A percentile compares a stretch with the other conserved stretches of the same genome.
These are phyloP conservation scores for Catharus ustulatus DNA, from an alignment of 2,797 vertebrate species.

Conservation along the genomic window DNA sequence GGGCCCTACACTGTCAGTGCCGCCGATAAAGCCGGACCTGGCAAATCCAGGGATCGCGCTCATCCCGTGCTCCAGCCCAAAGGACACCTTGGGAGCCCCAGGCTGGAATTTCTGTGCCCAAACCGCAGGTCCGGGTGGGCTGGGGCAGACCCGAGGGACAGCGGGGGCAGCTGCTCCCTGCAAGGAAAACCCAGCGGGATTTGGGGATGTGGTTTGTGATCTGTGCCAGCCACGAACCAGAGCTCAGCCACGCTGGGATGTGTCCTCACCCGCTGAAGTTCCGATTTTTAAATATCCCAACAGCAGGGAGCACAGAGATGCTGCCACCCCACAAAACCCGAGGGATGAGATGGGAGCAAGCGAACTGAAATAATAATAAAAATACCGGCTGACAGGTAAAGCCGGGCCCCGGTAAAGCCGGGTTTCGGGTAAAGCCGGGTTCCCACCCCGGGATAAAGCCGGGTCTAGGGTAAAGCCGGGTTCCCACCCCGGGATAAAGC, in stretches of 20 bases:
- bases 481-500: too few relatives aligned
- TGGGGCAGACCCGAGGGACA: accelerated
- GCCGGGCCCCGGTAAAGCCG: too few relatives aligned
- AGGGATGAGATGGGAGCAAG: background rate
- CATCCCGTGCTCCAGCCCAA: background rate
- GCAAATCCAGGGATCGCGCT: background rate
- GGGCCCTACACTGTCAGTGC: slow-evolving; percentile 44
- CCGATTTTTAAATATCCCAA: background rate
- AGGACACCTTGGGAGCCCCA: background rate
- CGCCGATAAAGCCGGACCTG: slow-evolving; percentile 33
- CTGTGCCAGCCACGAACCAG: background rate
- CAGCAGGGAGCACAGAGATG: background rate
- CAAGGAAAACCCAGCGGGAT: background rate
- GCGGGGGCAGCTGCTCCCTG: too few relatives aligned
- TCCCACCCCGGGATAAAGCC: too few relatives aligned
- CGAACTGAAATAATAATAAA: accelerated
- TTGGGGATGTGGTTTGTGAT: too few relatives aligned
- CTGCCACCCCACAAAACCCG: background rate
- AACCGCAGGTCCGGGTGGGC: background rate
- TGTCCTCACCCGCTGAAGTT: background rate
- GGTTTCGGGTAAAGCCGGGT: background rate
- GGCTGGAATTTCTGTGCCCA: accelerated
- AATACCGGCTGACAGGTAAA: background rate
- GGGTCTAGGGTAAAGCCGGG: too few relatives aligned
- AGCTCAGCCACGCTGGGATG: background rate